Percentiles rank a stretch among this genome's conserved stretches.
phyloP scores from a whole-genome alignment of 2,113 vertebrate species.

The Chrysemys picta region DNA sequence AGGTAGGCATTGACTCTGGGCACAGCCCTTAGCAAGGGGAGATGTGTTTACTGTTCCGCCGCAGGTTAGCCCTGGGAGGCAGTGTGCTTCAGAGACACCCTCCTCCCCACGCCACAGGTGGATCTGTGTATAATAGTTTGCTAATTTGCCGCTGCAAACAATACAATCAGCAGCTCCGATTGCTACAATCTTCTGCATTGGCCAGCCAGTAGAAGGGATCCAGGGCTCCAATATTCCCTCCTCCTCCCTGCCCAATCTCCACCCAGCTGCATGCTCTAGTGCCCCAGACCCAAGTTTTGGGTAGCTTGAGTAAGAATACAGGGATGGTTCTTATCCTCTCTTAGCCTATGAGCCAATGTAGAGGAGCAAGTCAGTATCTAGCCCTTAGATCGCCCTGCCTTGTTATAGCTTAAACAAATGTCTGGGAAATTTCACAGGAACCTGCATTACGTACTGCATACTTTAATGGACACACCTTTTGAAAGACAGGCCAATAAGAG shows the following conservation, averaged over 20 bases:
- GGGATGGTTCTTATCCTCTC: neutral
- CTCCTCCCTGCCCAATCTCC: neutral
- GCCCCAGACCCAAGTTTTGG: neutral
- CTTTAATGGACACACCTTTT: neutral
- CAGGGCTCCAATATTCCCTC: neutral
- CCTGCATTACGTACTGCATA: neutral
- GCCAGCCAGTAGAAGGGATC: neutral
- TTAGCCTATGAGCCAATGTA: too few species aligned
- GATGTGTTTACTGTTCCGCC: neutral
- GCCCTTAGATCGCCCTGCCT: neutral
- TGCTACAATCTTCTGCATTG: neutral
- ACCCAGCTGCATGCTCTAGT: neutral
- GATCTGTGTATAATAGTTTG: neutral
- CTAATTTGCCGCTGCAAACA: neutral
- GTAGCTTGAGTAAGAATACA: neutral
- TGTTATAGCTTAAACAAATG: neutral
- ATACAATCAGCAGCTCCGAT: neutral
- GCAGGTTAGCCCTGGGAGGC: neutral
- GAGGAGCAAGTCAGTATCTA: neutral
- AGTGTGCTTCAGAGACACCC: neutral
- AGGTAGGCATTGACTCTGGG: neutral
- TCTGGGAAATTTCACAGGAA: neutral
- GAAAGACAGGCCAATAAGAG: neutral
- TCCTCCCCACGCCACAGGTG: neutral
- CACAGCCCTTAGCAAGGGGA: neutral